Base-by-base conservation (phyloP, 2,888 invertebrate species). In the Cybosia mesomella region DNA sequence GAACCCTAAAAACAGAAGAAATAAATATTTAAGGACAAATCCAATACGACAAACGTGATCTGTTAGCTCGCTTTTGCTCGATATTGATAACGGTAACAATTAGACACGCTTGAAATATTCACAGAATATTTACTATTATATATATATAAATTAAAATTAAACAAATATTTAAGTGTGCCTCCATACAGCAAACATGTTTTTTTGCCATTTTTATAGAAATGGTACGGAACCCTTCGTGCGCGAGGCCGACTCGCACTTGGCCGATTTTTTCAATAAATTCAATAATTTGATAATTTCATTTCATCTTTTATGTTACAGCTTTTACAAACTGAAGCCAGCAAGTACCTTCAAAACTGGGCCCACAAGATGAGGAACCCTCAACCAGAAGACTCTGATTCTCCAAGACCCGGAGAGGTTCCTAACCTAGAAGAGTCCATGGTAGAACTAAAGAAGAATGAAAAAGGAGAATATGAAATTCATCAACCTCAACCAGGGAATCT, bases 301-400 rank as follows among this genome's bases (percentile, higher is more conserved):
- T 24, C 15, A 36, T 24, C 28, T 5, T 21, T 59, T 34, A 13
- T 18, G 24, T 49, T 34, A 28, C 59, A 95, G 95, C 88, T 89
- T 72, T 87, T 92, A 0, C 89, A 95, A 73, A 88, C 94, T 1
- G 95, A 95, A 13, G 95, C 94, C 0, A 92, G 95, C 0, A 92
- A 95, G 53, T 97, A 96, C 92, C 89, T 97, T 13, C 93, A 96
- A 69, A 92, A 87, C 58, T 97, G 97, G 97, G 96, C 96, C 0
- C 92, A 96, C 70, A 95, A 95, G 74, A 95, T 96, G 92, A 93
- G 89, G 70, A 79, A 83, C 3, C 91, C 92, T 0, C 82, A 81
- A 2, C 86, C 87, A 36, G 67, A 72, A 0, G 39, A 74, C 2
- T 79, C 79, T 8, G 77, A 74, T 15, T 11, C 68, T 3, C 78